Percentiles rank a stretch among this genome's conserved stretches.
phyloP scores from a whole-genome alignment of 2,888 invertebrate species.

The Parnassius orleans region DNA sequence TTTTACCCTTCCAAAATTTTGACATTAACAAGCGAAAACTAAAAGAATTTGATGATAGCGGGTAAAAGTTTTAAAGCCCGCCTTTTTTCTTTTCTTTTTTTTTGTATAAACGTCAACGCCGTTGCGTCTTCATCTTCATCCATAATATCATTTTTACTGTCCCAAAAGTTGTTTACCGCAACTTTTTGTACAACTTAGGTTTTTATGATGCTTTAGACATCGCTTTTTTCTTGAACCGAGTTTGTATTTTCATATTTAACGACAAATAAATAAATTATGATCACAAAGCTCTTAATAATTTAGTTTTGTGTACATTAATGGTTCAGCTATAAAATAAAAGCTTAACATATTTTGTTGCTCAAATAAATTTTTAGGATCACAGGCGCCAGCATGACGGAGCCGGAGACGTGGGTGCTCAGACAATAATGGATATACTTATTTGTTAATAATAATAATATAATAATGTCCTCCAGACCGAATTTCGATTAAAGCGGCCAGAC shows the following conservation, averaged over 20 bases:
- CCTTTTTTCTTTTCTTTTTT: constrained; percentile 24
- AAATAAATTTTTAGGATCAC: constrained; percentile 9
- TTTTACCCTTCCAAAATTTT: neutral
- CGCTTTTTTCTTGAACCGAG: constrained; percentile 7
- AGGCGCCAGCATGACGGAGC: constrained; percentile 30
- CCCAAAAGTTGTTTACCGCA: constrained; percentile 9
- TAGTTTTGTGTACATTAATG: constrained; percentile 16
- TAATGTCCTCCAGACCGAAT: too few species aligned
- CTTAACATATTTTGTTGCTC: neutral
- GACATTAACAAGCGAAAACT: constrained; percentile 3
- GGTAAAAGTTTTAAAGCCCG: constrained; percentile 16
- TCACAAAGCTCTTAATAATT: constrained; percentile 13
- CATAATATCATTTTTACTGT: constrained; percentile 22
- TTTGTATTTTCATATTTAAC: constrained; percentile 20
- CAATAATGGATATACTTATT: too few species aligned
- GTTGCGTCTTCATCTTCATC: constrained; percentile 29
- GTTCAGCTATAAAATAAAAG: constrained; percentile 13
- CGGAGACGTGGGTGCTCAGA: neutral
- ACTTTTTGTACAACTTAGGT: constrained; percentile 23
- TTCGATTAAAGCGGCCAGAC: too few species aligned
- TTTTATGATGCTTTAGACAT: constrained; percentile 17
- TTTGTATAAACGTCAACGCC: constrained; percentile 28
- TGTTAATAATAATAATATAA: too few species aligned
- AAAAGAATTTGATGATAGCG: constrained; percentile 25
- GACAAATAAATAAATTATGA: constrained; percentile 19